Percentiles rank a stretch among this genome's conserved stretches.
Evolutionary conservation across 2,113 vertebrate genomes (phyloP).

Genomic region (Notechis scutatus): DNA sequence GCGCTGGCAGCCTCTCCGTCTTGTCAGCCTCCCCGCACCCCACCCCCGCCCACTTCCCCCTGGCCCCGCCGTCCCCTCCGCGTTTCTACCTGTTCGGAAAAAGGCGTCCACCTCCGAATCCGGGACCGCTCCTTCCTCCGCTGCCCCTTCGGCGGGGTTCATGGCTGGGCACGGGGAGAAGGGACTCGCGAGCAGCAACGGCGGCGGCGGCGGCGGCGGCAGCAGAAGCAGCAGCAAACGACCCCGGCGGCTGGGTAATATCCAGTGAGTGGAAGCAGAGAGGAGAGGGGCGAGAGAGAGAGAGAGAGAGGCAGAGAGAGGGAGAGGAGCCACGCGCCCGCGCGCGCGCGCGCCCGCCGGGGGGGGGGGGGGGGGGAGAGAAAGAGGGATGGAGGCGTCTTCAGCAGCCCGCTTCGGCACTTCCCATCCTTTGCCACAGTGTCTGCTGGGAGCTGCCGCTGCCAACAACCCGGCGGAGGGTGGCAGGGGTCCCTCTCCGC

Average conservation of each 20-base stretch:
- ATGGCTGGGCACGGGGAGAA: constrained; percentile 66
- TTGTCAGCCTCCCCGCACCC: not conserved
- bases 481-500: constrained; percentile 17
- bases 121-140: constrained; percentile 80
- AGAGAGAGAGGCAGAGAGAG: constrained; percentile 39
- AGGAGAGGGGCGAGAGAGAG: constrained; percentile 44
- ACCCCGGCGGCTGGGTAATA: constrained; percentile 58
- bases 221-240: constrained; percentile 27
- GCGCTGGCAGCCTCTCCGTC: constrained; percentile 27
- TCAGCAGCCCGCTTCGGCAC: constrained; percentile 40
- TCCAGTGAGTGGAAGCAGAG: constrained; percentile 60
- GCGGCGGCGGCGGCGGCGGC: not conserved
- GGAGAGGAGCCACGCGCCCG: not conserved
- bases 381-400: constrained; percentile 52
- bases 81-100: constrained; percentile 83
- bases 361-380: not conserved
- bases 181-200: not conserved
- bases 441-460: constrained; percentile 14
- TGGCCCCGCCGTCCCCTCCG: constrained; percentile 23
- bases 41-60: not conserved
- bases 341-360: not conserved
- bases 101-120: constrained; percentile 86
- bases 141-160: constrained; percentile 79
- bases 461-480: constrained; percentile 17
- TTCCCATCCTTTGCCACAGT: constrained; percentile 45